phyloP scores from a whole-genome alignment of 1,140 invertebrate species.

The Drosophila lini region DNA sequence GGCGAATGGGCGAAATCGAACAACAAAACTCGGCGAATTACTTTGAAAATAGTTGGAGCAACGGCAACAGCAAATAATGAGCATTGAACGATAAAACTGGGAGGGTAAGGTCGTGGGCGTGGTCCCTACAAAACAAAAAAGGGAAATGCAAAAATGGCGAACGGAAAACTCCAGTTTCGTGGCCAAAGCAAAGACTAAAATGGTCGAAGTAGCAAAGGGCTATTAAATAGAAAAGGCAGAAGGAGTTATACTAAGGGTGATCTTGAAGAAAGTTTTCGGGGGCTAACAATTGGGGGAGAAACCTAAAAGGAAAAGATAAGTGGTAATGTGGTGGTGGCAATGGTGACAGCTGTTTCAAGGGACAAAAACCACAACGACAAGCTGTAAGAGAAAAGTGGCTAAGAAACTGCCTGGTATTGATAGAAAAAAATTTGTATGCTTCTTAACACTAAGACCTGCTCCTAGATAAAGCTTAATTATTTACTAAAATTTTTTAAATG shows the following conservation, averaged over 20 bases:
- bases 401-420: neutral
- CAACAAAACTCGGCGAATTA: conserved; percentile 70
- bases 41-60: conserved; percentile 65
- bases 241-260: conserved; percentile 1
- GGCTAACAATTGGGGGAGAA: neutral
- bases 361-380: conserved; percentile 16
- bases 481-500: neutral
- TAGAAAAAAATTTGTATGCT: neutral
- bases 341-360: conserved; percentile 32
- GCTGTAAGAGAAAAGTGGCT: conserved; percentile 20
- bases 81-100: conserved; percentile 63
- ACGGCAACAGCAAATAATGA: conserved; percentile 61
- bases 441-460: neutral
- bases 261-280: conserved; percentile 32
- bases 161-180: conserved; percentile 23
- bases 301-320: neutral
- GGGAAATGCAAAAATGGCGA: conserved; percentile 47
- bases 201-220: conserved; percentile 11
- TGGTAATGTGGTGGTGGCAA: neutral
- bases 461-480: neutral
- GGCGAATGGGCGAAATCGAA: conserved; percentile 54
- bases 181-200: conserved; percentile 43
- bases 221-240: conserved; percentile 10
- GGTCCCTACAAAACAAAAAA: conserved; percentile 20
- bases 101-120: conserved; percentile 32